phyloP scores from a whole-genome alignment of 2,888 invertebrate species.

The Diogma glabrata region DNA sequence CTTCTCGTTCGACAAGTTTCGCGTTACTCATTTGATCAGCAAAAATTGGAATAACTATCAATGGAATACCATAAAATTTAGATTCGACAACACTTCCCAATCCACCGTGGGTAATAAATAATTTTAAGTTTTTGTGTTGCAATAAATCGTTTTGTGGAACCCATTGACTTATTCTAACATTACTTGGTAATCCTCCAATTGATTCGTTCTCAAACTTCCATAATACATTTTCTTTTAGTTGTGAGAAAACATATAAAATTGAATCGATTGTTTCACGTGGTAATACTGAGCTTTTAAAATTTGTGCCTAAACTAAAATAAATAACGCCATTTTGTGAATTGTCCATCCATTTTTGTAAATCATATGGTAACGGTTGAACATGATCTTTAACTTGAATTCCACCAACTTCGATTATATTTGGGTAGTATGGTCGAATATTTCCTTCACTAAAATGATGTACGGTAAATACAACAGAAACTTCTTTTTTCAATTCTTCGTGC shows the following conservation, averaged over 20 bases:
- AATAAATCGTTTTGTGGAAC: constrained; percentile 37
- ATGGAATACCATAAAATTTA: constrained; percentile 37
- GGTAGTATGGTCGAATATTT: constrained; percentile 31
- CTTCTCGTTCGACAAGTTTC: constrained; percentile 32
- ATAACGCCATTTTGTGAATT: constrained; percentile 28
- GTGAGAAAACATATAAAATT: constrained; percentile 9
- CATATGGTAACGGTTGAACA: constrained; percentile 26
- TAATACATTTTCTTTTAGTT: constrained; percentile 33
- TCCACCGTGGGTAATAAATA: constrained; percentile 40
- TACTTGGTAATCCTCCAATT: constrained; percentile 27
- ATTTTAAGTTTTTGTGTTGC: constrained; percentile 37
- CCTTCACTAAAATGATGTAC: constrained; percentile 32
- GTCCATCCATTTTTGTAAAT: constrained; percentile 26
- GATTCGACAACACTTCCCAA: constrained; percentile 39
- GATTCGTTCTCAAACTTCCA: constrained; percentile 36
- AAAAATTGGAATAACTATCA: constrained; percentile 42
- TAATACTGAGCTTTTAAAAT: constrained; percentile 11
- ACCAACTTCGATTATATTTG: constrained; percentile 35
- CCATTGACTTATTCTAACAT: constrained; percentile 36
- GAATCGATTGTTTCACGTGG: constrained; percentile 9
- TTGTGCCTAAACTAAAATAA: constrained; percentile 28
- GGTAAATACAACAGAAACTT: constrained; percentile 28
- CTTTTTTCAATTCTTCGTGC: constrained; percentile 24
- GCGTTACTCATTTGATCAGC: constrained; percentile 42
- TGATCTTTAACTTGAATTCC: constrained; percentile 33